Evolutionary conservation across 2,113 vertebrate species (phyloP).

Genomic region (Electrona antarctica): DNA sequence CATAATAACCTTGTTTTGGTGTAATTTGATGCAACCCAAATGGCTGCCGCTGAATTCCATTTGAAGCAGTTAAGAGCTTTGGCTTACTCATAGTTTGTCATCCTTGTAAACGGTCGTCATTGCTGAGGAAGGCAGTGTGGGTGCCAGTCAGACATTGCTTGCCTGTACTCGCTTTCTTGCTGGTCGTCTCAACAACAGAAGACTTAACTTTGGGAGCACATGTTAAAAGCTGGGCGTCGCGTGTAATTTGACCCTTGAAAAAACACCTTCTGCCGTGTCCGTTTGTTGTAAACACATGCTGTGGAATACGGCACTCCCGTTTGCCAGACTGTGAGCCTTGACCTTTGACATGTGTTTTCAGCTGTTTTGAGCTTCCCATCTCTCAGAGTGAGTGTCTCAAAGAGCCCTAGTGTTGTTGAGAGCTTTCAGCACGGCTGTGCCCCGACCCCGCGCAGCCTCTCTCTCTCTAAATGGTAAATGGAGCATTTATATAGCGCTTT

Average conservation of each 20-base stretch:
- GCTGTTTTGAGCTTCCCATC: conserved; percentile 22
- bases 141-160: neutral
- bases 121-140: neutral
- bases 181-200: conserved; percentile 10
- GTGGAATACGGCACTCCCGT: conserved; percentile 14
- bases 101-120: neutral
- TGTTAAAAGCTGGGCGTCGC: conserved; percentile 31
- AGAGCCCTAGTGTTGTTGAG: no score
- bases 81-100: no score
- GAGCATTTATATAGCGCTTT: no score
- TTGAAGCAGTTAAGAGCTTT: no score
- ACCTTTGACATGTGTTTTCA: conserved; percentile 31
- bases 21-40: no score
- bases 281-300: conserved; percentile 12
- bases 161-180: conserved; percentile 10
- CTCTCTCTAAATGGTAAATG: no score
- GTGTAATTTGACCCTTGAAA: conserved; percentile 37
- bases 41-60: no score
- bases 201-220: conserved; percentile 31
- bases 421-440: no score
- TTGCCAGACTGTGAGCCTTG: conserved; percentile 7
- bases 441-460: no score
- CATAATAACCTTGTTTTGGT: no score
- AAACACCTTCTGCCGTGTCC: conserved; percentile 7
- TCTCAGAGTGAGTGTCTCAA: no score